Evolutionary conservation across 2,888 invertebrate species (phyloP), one percentile per base, ranked within the genome.

Genomic region (Dynastes tityus): DNA sequence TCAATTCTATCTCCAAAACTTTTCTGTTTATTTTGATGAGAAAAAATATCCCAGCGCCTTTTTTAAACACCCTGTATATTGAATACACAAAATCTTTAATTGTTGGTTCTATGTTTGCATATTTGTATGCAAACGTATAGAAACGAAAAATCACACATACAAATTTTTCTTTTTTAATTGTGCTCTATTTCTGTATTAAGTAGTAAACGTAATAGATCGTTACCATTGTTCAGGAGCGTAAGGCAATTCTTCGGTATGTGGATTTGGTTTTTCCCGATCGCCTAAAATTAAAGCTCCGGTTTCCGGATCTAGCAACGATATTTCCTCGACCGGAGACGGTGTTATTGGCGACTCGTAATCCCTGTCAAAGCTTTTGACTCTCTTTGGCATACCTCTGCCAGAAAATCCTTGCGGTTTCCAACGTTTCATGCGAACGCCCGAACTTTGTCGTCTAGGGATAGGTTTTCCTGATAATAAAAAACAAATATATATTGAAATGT

Each of bases 181-280:
- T 32, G 5, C 5, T 4, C 5, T 5, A 2, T 32, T 32, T 32
- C 32, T 5, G 5, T 32, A 32, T 32, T 4, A 2, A 32, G 32
- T 32, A 32, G 1, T 32, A 5, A 32, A 32, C 32, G 32, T 32
- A 32, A 37, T 13, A 40, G 11, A 37, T 37, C n/a, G 11, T 87
- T 90, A 92, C 95, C 95, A 95, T 89, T 94, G 95, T 87, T 96
- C 96, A 67, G 94, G 93, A 89, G 94, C 94, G 86, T 94, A 95
- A 40, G 95, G 95, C 81, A 94, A 92, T 87, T 95, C 95, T 86
- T 96, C 96, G 29, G 93, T 80, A 45, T 81, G 55, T 11, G 92
- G 92, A 88, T 92, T 91, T 45, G 91, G 90, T 87, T 90, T 88
- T 83, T 90, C 90, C 81, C 91, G 90, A 83, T 93, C 92, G 22